Percentiles rank a stretch among this genome's conserved stretches.
Conservation (phyloP, 2,888 invertebrate species). For the Oscheius myriophilus region DNA sequence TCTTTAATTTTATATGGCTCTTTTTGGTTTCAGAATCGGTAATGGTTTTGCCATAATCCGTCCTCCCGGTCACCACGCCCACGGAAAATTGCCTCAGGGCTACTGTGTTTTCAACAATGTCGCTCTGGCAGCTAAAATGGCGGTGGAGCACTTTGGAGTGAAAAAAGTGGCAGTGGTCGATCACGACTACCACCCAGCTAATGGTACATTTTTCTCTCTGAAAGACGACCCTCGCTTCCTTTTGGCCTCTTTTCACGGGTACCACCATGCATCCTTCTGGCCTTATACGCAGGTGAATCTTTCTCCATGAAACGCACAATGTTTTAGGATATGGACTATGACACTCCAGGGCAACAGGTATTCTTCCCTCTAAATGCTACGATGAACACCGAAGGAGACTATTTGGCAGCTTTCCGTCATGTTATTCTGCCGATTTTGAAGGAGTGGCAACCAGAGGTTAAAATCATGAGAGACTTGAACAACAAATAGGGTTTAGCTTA, state of each 20-base stretch:
- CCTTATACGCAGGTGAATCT: slow-evolving; percentile 45
- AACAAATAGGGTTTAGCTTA: slow-evolving; percentile 67
- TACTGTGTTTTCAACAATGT: slow-evolving; percentile 99
- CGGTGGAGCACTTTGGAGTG: slow-evolving; percentile 51
- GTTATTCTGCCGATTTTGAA: slow-evolving; percentile 83
- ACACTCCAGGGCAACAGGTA: slow-evolving; percentile 82
- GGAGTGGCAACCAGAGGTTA: slow-evolving; percentile 30
- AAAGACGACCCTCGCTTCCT: slow-evolving; percentile 43
- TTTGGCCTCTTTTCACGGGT: slow-evolving; percentile 52
- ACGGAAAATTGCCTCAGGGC: slow-evolving; percentile 77
- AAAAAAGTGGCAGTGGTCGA: slow-evolving; percentile 52
- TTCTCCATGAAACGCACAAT: no score
- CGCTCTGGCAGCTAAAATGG: slow-evolving; percentile 89
- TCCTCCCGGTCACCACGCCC: slow-evolving; percentile 89
- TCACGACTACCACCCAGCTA: slow-evolving; percentile 57
- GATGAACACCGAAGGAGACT: slow-evolving; percentile 88
- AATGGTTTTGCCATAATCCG: slow-evolving; percentile 96
- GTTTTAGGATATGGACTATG: slow-evolving; percentile 18
- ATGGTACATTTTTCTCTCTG: slow-evolving; percentile 49
- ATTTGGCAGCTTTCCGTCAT: slow-evolving; percentile 86
- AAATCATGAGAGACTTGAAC: neutral
- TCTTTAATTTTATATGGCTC: neutral
- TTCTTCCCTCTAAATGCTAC: slow-evolving; percentile 94
- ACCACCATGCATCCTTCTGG: slow-evolving; percentile 59
- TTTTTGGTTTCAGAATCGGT: slow-evolving; percentile 34